Evolutionary conservation across 2,113 vertebrate genomes (phyloP).

Genomic region (Vombatus ursinus): DNA sequence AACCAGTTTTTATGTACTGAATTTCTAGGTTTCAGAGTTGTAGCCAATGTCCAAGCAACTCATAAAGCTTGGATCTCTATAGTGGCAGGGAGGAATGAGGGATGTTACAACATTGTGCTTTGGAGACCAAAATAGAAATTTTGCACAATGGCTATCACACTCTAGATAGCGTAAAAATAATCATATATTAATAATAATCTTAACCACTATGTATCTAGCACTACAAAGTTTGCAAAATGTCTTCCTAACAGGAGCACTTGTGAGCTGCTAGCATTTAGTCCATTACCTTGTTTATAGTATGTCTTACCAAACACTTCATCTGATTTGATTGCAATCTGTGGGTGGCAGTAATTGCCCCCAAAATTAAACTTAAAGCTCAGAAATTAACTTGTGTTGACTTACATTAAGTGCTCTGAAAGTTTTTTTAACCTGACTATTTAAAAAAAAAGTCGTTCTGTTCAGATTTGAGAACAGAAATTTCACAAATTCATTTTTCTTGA

Average conservation of each 20-base stretch:
- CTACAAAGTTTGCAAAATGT: neutral
- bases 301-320: neutral
- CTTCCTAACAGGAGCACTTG: neutral
- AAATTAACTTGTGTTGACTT: constrained; percentile 2
- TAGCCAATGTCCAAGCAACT: neutral
- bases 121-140: constrained; percentile 11
- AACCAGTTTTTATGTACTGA: constrained; percentile 1
- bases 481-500: constrained; percentile 7
- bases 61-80: neutral
- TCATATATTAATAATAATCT: constrained; percentile 42
- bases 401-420: neutral
- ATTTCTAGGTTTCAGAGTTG: neutral
- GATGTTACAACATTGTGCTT: constrained; percentile 50
- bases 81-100: neutral
- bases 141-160: constrained; percentile 30
- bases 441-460: constrained; percentile 22
- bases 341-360: neutral
- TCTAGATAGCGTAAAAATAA: constrained; percentile 46
- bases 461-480: constrained; percentile 38
- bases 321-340: constrained; percentile 23
- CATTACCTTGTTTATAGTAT: neutral
- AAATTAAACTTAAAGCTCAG: constrained; percentile 3
- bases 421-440: neutral
- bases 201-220: neutral
- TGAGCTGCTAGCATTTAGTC: neutral